Evolutionary conservation across 2,888 invertebrate species (phyloP), one percentile per base, ranked within the genome.

Genomic region (Cryptocephalus moraei): DNA sequence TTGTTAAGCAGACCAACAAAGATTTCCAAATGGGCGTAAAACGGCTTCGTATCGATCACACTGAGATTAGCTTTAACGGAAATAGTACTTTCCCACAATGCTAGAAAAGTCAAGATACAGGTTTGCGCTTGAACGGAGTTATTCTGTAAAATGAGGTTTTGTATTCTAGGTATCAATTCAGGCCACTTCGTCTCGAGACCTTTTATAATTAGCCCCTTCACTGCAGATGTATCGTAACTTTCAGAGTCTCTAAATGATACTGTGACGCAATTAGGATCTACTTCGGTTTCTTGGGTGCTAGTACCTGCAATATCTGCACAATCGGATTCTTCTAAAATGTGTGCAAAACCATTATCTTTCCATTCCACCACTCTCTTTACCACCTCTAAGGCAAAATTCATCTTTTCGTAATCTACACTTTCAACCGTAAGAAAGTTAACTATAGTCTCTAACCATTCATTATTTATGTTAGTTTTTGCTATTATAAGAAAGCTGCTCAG

Each of bases 51-150:
- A 64, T 91, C 91, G 53, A 89, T 84, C 32, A 91, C 85, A 39
- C 91, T 90, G 46, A 92, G 77, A 73, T 91, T 91, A 14, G 91
- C 89, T 72, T 88, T 89, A 1, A 91, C 90, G 46, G 91, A 90
- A 63, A 92, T 91, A 12, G 91, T 88, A 55, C 87, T 86, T 65
- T 91, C 89, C 91, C 91, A 91, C 34, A 92, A 71, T 44, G 86
- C 82, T 54, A 92, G 77, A 67, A 91, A 92, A 43, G 89, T 88
- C 46, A 91, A 72, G 59, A 84, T 78, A 67, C 84, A 84, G 59
- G 82, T 82, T 70, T 84, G 83, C 45, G 81, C 76, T 63, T 78
- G 76, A 62, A 77, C 70, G 65, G 76, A 75, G 65, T 75, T 74
- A 71, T 78, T 78, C 66, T 76, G 72, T 50, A 75, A 68, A 53